Conservation (phyloP, 2,888 invertebrate species). For the Maniola hyperantus region DNA sequence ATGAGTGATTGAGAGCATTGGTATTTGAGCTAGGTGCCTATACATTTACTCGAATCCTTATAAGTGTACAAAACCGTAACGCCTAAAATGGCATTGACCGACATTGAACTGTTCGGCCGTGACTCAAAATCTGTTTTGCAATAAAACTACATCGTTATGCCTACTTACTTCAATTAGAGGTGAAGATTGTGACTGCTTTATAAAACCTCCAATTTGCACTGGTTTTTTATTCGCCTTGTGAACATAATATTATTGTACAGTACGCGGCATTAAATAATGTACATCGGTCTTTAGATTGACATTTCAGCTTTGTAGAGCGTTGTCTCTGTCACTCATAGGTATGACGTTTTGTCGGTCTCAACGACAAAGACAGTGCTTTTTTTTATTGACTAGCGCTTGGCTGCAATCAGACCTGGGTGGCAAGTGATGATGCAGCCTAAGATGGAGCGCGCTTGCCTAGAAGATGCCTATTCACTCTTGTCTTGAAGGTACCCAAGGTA, state of each 20-base stretch:
- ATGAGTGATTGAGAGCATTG: constrained; percentile 1
- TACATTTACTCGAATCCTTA: background rate
- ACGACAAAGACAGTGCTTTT: too few species aligned
- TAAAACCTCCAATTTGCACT: constrained; percentile 8
- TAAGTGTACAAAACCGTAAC: constrained; percentile 25
- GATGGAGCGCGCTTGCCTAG: too few species aligned
- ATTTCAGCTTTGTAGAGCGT: too few species aligned
- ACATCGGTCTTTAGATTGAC: too few species aligned
- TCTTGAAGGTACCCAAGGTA: too few species aligned
- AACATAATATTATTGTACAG: background rate
- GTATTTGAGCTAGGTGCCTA: background rate
- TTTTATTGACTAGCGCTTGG: too few species aligned
- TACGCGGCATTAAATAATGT: too few species aligned
- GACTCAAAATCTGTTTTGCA: constrained; percentile 44
- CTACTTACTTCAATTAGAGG: constrained; percentile 15
- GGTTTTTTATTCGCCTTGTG: constrained; percentile 3
- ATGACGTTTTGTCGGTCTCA: too few species aligned
- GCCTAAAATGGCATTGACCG: constrained; percentile 44
- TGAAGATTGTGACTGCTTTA: constrained; percentile 9
- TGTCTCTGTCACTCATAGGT: too few species aligned
- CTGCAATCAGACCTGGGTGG: too few species aligned
- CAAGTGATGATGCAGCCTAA: too few species aligned
- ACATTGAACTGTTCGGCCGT: constrained; percentile 41
- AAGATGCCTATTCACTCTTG: too few species aligned
- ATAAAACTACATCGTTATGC: constrained; percentile 23